phyloP scores from a whole-genome alignment of 2,888 invertebrate species.

The Eumerus sabulonum region DNA sequence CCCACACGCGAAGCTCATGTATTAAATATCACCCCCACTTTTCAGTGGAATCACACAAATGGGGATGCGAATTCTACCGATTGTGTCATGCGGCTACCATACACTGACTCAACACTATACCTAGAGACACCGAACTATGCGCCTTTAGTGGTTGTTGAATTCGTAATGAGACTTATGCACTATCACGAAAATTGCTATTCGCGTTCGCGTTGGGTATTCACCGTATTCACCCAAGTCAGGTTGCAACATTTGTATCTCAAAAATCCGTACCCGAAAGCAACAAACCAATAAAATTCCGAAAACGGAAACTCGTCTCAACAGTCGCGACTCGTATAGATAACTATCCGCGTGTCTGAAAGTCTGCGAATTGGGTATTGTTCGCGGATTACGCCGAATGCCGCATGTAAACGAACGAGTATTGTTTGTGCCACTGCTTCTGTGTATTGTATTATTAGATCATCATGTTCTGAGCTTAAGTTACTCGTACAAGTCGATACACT shows the following conservation, averaged over 20 bases:
- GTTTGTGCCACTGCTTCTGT: constrained; percentile 16
- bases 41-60: constrained; percentile 3
- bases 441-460: constrained; percentile 62
- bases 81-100: constrained; percentile 46
- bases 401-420: background rate
- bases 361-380: constrained; percentile 33
- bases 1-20: background rate
- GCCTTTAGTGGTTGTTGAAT: constrained; percentile 29
- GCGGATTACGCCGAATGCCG: constrained; percentile 9
- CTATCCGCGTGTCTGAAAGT: constrained; percentile 44
- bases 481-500: background rate
- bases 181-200: constrained; percentile 16
- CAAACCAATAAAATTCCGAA: constrained; percentile 8
- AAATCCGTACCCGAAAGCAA: too few relatives aligned
- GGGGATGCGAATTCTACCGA: constrained; percentile 24
- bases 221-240: constrained; percentile 11
- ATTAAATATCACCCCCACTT: constrained; percentile 28
- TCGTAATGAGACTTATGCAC: background rate
- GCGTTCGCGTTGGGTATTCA: constrained; percentile 4
- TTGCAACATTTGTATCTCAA: constrained; percentile 12
- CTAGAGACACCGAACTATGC: constrained; percentile 32
- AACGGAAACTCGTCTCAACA: constrained; percentile 51
- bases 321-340: constrained; percentile 51
- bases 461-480: constrained; percentile 20
- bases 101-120: constrained; percentile 1